Base-by-base conservation (phyloP, 2,888 invertebrate genomes). In the Latheticus oryzae region DNA sequence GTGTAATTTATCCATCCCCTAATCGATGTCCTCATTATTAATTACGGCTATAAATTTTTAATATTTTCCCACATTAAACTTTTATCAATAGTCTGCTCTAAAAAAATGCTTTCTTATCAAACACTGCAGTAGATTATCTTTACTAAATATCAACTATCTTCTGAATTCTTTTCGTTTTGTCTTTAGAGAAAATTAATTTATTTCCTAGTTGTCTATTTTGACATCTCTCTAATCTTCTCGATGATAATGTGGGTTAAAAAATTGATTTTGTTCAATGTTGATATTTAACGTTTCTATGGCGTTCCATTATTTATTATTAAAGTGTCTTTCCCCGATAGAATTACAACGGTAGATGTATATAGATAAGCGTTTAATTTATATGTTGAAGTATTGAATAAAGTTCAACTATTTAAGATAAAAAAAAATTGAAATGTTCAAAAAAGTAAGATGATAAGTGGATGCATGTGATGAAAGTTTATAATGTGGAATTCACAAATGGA, bases 231-330 rank as follows among this genome's bases (percentile, higher is more conserved):
- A 13, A 11, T 45, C 7, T n/a, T 15, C 26, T 28, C 45, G 30
- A 48, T 47, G 19, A 5, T 32, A 47, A 47, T 37, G 57, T 35
- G 28, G 47, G 53, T 52, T 45, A 16, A 5, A 65, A 72, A 75
- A 78, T 77, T 76, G 77, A 77, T 77, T 77, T 76, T 73, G 69
- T 70, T 47, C 58, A 70, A 66, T 76, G 73, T 77, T 70, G 74
- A 75, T 75, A 73, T 69, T 64, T 65, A 60, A 19, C 61, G 67
- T 70, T 66, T 69, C 70, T 70, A 70, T 71, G 70, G 64, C 65
- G 60, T 62, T 62, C 52, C 52, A 60, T 62, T 61, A 68, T 70
- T 65, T 64, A 69, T 68, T 67, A 68, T 69, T 62, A 62, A 68
- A 60, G 53, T 61, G 61, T 63, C 54, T 58, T 53, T 52, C 40